Conservation (phyloP, 2,888 invertebrate species). For the Eupeodes latifasciatus region DNA sequence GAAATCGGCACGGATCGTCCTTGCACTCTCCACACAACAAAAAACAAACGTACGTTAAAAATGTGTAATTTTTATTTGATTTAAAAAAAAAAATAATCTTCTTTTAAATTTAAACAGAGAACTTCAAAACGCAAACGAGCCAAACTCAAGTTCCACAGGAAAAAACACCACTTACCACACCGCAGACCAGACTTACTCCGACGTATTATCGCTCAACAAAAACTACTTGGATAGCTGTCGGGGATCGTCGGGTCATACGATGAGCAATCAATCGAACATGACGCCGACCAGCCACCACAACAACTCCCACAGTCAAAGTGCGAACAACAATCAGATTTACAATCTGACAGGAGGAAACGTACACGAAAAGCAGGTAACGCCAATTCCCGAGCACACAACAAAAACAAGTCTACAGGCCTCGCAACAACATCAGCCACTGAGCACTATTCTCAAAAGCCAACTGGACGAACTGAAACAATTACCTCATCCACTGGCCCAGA, state of each 20-base stretch:
- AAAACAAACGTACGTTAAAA: slow-evolving; percentile 87
- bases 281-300: slow-evolving; percentile 84
- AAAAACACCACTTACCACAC: slow-evolving; percentile 93
- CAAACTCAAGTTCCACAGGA: slow-evolving; percentile 92
- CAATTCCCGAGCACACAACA: slow-evolving; percentile 79
- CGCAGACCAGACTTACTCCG: slow-evolving; percentile 84
- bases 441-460: slow-evolving; percentile 85
- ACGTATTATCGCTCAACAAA: slow-evolving; percentile 85
- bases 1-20: slow-evolving; percentile 86
- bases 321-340: slow-evolving; percentile 79
- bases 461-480: slow-evolving; percentile 81
- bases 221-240: slow-evolving; percentile 85
- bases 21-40: slow-evolving; percentile 85
- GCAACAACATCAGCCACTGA: slow-evolving; percentile 83
- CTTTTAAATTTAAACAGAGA: slow-evolving; percentile 78
- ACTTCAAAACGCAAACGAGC: slow-evolving; percentile 83
- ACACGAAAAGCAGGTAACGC: slow-evolving; percentile 68
- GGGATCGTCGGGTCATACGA: slow-evolving; percentile 85
- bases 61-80: neutral
- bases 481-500: slow-evolving; percentile 83
- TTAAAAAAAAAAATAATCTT: too few species aligned
- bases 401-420: slow-evolving; percentile 79
- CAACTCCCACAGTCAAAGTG: slow-evolving; percentile 83
- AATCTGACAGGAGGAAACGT: slow-evolving; percentile 54
- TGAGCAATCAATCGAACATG: slow-evolving; percentile 86